A percentile compares a stretch with the other conserved stretches of the same genome.
phyloP scores from a whole-genome alignment of 2,888 invertebrate genomes.

The Tiliacea aurago region DNA sequence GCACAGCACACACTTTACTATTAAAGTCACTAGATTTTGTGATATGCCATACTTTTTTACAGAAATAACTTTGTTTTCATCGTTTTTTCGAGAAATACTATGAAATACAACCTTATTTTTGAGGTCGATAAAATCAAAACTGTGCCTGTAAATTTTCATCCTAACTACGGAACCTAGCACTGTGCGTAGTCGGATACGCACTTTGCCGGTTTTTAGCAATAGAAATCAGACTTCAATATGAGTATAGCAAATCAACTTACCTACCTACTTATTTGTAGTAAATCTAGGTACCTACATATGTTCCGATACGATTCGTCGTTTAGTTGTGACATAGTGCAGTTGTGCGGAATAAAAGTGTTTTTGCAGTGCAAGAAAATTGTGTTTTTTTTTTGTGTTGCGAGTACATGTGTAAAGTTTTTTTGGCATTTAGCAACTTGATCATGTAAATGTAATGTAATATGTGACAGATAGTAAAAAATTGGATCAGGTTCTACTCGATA shows the following conservation, averaged over 20 bases:
- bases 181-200: background rate
- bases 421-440: background rate
- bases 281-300: background rate
- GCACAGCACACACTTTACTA: background rate
- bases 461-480: slow-evolving; percentile 12
- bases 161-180: background rate
- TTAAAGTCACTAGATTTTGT: background rate
- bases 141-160: background rate
- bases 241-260: background rate
- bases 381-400: background rate
- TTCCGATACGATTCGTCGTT: too few relatives aligned
- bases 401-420: too few relatives aligned
- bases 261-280: background rate
- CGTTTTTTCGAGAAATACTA: background rate
- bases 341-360: too few relatives aligned
- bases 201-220: background rate
- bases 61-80: background rate
- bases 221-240: background rate
- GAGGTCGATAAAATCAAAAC: background rate
- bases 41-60: background rate
- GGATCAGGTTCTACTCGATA: background rate
- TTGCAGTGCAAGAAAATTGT: too few relatives aligned
- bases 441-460: background rate
- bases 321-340: too few relatives aligned
- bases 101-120: background rate